These are phyloP conservation scores for Oryzias woworae DNA, from an alignment of 2,113 vertebrate genomes.

Conservation along the genomic window DNA sequence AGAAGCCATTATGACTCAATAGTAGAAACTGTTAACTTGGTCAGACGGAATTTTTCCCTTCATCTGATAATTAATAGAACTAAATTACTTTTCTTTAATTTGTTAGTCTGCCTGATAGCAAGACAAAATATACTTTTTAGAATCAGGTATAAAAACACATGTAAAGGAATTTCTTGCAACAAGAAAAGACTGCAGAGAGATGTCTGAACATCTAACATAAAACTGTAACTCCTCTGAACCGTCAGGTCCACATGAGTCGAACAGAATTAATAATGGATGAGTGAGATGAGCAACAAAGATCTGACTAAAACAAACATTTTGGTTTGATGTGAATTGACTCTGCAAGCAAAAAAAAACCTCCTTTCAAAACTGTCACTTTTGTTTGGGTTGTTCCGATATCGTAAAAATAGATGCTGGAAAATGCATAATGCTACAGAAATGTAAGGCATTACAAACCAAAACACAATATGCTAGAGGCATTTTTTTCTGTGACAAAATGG, in stretches of 20 bases:
- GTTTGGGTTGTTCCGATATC: no score
- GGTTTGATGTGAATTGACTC: conserved; percentile 19
- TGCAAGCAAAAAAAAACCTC: no score
- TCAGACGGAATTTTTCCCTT: no score
- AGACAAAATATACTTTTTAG: not conserved
- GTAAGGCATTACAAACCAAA: not conserved
- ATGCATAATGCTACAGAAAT: no score
- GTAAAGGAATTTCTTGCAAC: not conserved
- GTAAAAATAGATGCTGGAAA: no score
- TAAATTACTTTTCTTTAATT: no score
- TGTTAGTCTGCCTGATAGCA: no score
- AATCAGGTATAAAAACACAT: not conserved
- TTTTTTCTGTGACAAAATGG: not conserved
- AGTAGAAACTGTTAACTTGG: no score
- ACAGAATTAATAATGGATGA: conserved; percentile 37
- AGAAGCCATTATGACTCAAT: no score
- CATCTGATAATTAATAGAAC: no score
- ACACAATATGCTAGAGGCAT: no score
- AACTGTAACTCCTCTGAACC: conserved; percentile 20
- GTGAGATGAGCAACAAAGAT: conserved; percentile 13
- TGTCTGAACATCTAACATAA: conserved; percentile 13
- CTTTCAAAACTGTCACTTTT: no score
- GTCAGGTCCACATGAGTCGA: conserved; percentile 15
- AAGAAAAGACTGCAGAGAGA: not conserved
- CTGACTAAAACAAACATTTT: conserved; percentile 33